phyloP scores from a whole-genome alignment of 1,140 invertebrate genomes.

The Apis dorsata region DNA sequence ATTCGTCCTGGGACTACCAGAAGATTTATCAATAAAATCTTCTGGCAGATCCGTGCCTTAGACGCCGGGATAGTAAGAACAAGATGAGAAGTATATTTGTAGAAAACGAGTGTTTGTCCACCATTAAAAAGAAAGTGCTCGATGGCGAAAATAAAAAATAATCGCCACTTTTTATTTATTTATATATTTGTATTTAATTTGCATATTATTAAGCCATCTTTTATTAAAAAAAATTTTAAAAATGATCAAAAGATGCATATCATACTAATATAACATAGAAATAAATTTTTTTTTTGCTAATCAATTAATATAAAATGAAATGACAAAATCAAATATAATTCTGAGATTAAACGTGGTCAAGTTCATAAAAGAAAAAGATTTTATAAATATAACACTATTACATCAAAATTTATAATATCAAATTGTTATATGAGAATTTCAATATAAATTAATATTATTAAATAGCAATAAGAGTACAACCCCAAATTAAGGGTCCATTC shows the following conservation, averaged over 20 bases:
- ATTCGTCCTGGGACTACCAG: too few relatives aligned
- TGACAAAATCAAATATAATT: constrained; percentile 15
- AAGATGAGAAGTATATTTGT: too few relatives aligned
- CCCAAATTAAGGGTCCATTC: constrained; percentile 63
- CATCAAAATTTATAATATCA: constrained; percentile 57
- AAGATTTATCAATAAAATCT: too few relatives aligned
- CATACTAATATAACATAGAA: neutral
- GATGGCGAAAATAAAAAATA: too few relatives aligned
- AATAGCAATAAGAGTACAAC: constrained; percentile 57
- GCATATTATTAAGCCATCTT: neutral
- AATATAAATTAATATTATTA: constrained; percentile 59
- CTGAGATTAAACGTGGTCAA: neutral
- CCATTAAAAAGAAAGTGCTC: too few relatives aligned
- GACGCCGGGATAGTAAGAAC: too few relatives aligned
- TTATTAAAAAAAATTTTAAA: neutral
- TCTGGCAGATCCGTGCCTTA: too few relatives aligned
- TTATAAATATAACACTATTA: constrained; percentile 34
- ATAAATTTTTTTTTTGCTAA: neutral
- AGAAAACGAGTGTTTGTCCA: too few relatives aligned
- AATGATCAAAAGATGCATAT: neutral
- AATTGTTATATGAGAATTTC: constrained; percentile 53
- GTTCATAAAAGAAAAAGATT: neutral
- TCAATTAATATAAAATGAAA: neutral
- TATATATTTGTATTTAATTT: neutral
- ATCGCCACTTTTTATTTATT: neutral